A percentile compares a stretch with the other conserved stretches of the same genome.
phyloP scores from a whole-genome alignment of 2,888 invertebrate species.

The Nipponacmea schrenckii region DNA sequence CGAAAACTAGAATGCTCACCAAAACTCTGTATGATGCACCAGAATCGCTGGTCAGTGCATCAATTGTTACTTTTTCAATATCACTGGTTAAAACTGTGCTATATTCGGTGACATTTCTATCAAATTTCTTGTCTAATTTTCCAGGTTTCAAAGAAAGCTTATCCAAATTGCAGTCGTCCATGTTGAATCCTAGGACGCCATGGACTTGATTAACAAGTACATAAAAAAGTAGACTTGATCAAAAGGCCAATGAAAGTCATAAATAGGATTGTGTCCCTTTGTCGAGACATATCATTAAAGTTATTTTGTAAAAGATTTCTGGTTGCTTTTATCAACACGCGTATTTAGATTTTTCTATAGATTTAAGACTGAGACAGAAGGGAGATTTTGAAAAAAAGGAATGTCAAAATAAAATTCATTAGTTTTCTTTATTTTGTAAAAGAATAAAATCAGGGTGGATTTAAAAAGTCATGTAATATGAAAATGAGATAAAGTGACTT shows the following conservation, averaged over 20 bases:
- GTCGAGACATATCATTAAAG: neutral
- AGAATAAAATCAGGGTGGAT: too few relatives aligned
- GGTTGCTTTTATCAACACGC: too few relatives aligned
- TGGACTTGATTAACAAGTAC: constrained; percentile 17
- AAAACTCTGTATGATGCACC: constrained; percentile 63
- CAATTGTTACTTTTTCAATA: constrained; percentile 56
- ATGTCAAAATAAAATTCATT: too few relatives aligned
- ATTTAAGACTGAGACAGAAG: too few relatives aligned
- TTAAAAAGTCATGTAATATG: too few relatives aligned
- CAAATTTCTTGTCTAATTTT: constrained; percentile 60
- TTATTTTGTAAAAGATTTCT: too few relatives aligned
- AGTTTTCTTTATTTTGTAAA: too few relatives aligned
- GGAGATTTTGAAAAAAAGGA: too few relatives aligned
- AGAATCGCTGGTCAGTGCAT: constrained; percentile 59
- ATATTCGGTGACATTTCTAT: constrained; percentile 59
- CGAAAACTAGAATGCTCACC: constrained; percentile 37
- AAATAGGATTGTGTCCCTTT: neutral
- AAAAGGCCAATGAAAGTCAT: neutral
- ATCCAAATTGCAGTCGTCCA: constrained; percentile 66
- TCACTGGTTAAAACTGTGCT: constrained; percentile 58
- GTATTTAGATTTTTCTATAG: too few relatives aligned
- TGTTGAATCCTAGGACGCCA: constrained; percentile 63
- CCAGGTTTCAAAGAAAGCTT: constrained; percentile 63
- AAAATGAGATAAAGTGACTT: too few relatives aligned
- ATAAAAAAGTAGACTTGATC: neutral